Percentiles rank a stretch among this genome's conserved stretches.
Conservation (phyloP, 2,113 vertebrate species). For the Phaetusa simplex region DNA sequence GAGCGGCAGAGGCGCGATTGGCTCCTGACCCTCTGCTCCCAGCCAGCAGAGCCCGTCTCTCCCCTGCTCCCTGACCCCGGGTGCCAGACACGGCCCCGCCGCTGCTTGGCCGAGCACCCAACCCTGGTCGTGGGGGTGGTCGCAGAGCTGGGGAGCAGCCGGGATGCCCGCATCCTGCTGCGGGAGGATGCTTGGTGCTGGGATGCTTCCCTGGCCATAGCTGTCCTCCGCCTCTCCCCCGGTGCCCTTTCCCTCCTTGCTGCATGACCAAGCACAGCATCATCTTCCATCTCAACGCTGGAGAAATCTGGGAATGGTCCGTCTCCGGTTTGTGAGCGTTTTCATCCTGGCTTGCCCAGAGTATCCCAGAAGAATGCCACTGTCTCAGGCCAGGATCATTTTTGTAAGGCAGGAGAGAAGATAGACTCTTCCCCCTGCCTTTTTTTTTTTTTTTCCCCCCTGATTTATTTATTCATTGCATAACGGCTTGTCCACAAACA, state of each 20-base stretch:
- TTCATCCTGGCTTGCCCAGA: neutral
- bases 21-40: constrained; percentile 48
- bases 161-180: neutral
- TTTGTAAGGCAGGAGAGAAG: neutral
- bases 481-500: constrained; percentile 4
- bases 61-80: neutral
- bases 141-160: neutral
- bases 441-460: neutral
- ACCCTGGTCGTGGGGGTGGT: neutral
- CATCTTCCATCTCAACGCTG: accelerated
- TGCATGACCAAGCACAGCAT: accelerated
- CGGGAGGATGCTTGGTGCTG: neutral
- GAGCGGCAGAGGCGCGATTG: neutral
- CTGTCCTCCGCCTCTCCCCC: neutral
- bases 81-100: neutral
- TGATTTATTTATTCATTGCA: constrained; percentile 53
- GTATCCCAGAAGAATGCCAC: neutral
- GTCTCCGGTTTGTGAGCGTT: neutral
- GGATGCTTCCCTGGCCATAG: neutral
- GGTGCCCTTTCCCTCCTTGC: neutral
- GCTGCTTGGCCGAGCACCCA: neutral
- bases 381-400: neutral
- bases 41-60: neutral
- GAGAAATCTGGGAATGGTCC: accelerated
- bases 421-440: neutral